Evolutionary conservation across 2,888 invertebrate genomes (phyloP).

Genomic region (Timema cristinae): DNA sequence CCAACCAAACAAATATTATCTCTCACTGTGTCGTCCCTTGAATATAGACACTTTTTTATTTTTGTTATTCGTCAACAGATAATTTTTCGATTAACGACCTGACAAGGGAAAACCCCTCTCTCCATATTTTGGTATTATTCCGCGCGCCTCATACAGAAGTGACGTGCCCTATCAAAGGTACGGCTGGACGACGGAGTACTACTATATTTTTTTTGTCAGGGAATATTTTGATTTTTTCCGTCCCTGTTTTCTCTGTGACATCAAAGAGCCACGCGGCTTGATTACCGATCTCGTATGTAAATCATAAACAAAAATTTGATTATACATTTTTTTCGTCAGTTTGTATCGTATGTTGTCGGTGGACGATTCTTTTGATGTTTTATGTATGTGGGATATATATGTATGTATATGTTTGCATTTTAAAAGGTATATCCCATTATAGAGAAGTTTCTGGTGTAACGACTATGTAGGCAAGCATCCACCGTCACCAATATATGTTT

Average conservation of each 20-base stretch:
- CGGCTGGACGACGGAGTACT: no score
- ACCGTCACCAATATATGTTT: slow-evolving; percentile 11
- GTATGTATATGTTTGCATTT: slow-evolving; percentile 22
- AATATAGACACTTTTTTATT: no score
- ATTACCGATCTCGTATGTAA: slow-evolving; percentile 29
- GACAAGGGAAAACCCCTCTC: no score
- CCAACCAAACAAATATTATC: no score
- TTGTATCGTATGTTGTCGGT: slow-evolving; percentile 16
- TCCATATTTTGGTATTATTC: no score
- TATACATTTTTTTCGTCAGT: slow-evolving; percentile 24
- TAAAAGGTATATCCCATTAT: slow-evolving; percentile 24
- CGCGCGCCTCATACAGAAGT: no score
- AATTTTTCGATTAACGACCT: no score
- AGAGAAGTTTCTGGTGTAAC: slow-evolving; percentile 13
- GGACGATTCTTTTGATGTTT: slow-evolving; percentile 25
- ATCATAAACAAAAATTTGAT: slow-evolving; percentile 30
- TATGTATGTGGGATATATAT: slow-evolving; percentile 21
- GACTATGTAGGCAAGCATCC: slow-evolving; percentile 13
- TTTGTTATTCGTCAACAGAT: no score
- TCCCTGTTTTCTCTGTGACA: slow-evolving; percentile 20
- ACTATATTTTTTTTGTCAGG: no score
- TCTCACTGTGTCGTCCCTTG: no score
- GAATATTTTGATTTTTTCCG: not conserved
- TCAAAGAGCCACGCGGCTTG: slow-evolving; percentile 20
- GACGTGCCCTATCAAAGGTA: no score